These are phyloP conservation scores for Periplaneta americana DNA, from an alignment of 1,140 invertebrate species.

Conservation along the genomic window DNA sequence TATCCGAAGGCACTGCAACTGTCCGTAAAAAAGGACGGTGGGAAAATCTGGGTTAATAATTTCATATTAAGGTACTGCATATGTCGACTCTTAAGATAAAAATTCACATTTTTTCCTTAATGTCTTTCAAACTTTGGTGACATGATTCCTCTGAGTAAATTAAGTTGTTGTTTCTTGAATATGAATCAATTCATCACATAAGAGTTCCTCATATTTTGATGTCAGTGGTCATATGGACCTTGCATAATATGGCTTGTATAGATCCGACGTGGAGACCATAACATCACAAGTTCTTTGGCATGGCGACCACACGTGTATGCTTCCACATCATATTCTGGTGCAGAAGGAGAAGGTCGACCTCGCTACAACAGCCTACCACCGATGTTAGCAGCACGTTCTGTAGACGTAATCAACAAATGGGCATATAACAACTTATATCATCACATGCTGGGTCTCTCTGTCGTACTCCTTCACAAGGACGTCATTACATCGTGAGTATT, in stretches of 20 bases:
- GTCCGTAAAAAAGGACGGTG: too few species aligned
- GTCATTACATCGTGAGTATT: constrained; percentile 53
- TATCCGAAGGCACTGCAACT: too few species aligned
- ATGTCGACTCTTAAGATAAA: too few species aligned
- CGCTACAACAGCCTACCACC: constrained; percentile 37
- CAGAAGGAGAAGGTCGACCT: constrained; percentile 34
- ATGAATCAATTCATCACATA: too few species aligned
- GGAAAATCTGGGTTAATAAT: too few species aligned
- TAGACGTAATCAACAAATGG: constrained; percentile 50
- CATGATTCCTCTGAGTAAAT: too few species aligned
- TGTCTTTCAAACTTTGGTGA: too few species aligned
- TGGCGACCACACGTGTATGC: constrained; percentile 53
- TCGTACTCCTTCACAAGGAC: constrained; percentile 63
- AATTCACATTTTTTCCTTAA: too few species aligned
- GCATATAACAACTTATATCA: constrained; percentile 46
- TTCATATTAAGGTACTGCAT: too few species aligned
- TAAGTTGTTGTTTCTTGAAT: too few species aligned
- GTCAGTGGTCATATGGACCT: not conserved
- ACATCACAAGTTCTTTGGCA: constrained; percentile 55
- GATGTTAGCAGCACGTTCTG: constrained; percentile 36
- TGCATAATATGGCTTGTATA: constrained; percentile 28
- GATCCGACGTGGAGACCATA: constrained; percentile 56
- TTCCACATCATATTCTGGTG: constrained; percentile 32
- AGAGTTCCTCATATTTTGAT: too few species aligned
- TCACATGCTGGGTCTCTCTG: constrained; percentile 52